These are phyloP conservation scores for Drosophila anomalata DNA, from an alignment of 2,888 invertebrate species.

Conservation along the genomic window DNA sequence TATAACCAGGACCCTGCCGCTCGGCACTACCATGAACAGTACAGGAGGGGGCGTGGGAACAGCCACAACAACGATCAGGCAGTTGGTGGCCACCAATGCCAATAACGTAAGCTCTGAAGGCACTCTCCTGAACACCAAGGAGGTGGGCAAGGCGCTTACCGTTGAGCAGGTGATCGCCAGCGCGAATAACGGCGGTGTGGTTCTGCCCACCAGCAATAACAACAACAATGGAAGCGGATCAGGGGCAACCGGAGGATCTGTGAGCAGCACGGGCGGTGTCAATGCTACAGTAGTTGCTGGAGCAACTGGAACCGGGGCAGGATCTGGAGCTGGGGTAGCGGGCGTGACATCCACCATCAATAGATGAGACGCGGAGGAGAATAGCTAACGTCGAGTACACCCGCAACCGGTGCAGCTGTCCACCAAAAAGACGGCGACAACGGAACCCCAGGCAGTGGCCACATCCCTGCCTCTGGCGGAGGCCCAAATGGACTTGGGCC, in stretches of 20 bases:
- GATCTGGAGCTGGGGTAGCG: constrained; percentile 2
- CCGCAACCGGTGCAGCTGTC: constrained; percentile 40
- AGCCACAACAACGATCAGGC: constrained; percentile 56
- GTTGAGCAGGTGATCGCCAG: constrained; percentile 69
- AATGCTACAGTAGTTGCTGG: constrained; percentile 38
- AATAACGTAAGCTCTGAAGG: constrained; percentile 54
- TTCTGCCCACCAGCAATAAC: constrained; percentile 56
- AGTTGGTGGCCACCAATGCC: constrained; percentile 68
- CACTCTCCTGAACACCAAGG: constrained; percentile 49
- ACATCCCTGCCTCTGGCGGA: constrained; percentile 27
- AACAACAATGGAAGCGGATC: constrained; percentile 43
- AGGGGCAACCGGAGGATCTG: constrained; percentile 27
- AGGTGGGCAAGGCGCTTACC: constrained; percentile 65
- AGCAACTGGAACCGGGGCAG: background rate
- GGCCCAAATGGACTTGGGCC: constrained; percentile 46
- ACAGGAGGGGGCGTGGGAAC: constrained; percentile 49
- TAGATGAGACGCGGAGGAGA: constrained; percentile 83
- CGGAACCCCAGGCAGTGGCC: constrained; percentile 39
- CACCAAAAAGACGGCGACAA: constrained; percentile 28
- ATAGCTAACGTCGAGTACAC: constrained; percentile 82
- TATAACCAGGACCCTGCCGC: constrained; percentile 78
- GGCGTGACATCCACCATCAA: constrained; percentile 81
- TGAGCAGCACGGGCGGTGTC: constrained; percentile 52
- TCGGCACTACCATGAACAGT: constrained; percentile 71
- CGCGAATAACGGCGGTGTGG: constrained; percentile 70